These are phyloP conservation scores for Anthonomus grandis DNA, from an alignment of 1,140 invertebrate species.

Conservation along the genomic window DNA sequence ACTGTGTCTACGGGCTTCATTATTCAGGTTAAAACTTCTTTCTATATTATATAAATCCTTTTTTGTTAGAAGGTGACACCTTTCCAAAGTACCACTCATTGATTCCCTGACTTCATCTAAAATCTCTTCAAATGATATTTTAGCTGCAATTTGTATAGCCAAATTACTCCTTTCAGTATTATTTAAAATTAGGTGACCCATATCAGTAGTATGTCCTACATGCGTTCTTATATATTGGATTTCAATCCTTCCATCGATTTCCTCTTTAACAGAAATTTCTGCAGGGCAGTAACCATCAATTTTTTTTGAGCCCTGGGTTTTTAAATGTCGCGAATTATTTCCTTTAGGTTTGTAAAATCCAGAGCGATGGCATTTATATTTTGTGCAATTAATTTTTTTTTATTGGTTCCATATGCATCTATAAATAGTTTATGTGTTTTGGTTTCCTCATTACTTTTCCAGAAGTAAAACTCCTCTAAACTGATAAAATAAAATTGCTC, in stretches of 20 bases:
- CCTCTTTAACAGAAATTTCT: background rate
- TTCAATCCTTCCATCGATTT: background rate
- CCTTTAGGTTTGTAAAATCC: slow-evolving; percentile 12
- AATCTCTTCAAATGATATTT: slow-evolving; percentile 6
- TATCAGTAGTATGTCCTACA: slow-evolving; percentile 13
- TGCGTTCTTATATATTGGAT: slow-evolving; percentile 1
- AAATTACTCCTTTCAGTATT: background rate
- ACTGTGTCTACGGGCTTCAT: background rate
- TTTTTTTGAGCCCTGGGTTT: slow-evolving; percentile 20
- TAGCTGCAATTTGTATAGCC: slow-evolving; percentile 6
- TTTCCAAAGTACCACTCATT: background rate
- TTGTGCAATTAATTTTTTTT: too few relatives aligned
- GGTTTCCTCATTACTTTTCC: too few relatives aligned
- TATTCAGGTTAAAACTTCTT: slow-evolving; percentile 2
- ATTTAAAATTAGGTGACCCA: slow-evolving; percentile 10
- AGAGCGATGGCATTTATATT: slow-evolving; percentile 12
- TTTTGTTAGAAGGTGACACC: slow-evolving; percentile 11
- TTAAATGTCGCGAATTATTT: slow-evolving; percentile 5
- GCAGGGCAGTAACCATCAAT: slow-evolving; percentile 19
- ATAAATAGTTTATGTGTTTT: too few relatives aligned
- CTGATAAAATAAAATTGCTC: too few relatives aligned
- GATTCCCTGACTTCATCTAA: slow-evolving; percentile 11
- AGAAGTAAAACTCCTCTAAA: too few relatives aligned
- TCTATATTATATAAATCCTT: slow-evolving; percentile 18
- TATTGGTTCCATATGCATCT: too few relatives aligned